phyloP scores from a whole-genome alignment of 2,797 vertebrate species.

The Phyllotis vaccarum region DNA sequence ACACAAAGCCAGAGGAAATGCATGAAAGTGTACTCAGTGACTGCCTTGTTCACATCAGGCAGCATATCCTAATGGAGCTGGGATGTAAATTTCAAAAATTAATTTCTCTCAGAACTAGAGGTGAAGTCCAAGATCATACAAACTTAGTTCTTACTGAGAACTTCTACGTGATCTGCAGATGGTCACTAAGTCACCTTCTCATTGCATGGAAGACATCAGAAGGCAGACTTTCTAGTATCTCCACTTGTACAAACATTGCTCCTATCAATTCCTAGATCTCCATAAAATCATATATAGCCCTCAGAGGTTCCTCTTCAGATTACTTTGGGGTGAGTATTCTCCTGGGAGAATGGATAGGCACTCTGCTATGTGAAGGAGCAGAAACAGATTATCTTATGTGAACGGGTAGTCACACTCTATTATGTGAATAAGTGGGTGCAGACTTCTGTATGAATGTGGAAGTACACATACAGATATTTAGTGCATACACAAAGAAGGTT shows the following conservation, averaged over 20 bases:
- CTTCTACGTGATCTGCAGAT: not conserved
- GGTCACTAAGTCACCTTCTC: not conserved
- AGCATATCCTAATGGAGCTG: rapidly evolving
- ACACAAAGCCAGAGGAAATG: not conserved
- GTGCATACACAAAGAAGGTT: not conserved
- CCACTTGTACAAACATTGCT: not conserved
- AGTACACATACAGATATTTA: not conserved
- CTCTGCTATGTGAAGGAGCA: not conserved
- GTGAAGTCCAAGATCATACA: not conserved
- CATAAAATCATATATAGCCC: not conserved
- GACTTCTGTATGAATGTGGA: not conserved
- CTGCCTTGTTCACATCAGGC: not conserved
- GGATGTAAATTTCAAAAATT: not conserved
- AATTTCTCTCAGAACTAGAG: not conserved
- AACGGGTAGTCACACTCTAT: not conserved
- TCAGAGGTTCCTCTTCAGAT: not conserved
- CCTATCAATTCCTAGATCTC: too few relatives aligned
- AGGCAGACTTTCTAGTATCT: not conserved
- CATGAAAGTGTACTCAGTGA: not conserved
- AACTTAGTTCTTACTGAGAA: not conserved
- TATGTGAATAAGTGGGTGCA: not conserved
- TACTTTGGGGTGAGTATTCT: not conserved
- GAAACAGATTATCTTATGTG: not conserved
- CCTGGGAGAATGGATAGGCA: too few relatives aligned
- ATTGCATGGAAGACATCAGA: not conserved